Evolutionary conservation across 1,140 invertebrate genomes (phyloP), one percentile per base, ranked within the genome.

Genomic region (Lepidurus packardi): DNA sequence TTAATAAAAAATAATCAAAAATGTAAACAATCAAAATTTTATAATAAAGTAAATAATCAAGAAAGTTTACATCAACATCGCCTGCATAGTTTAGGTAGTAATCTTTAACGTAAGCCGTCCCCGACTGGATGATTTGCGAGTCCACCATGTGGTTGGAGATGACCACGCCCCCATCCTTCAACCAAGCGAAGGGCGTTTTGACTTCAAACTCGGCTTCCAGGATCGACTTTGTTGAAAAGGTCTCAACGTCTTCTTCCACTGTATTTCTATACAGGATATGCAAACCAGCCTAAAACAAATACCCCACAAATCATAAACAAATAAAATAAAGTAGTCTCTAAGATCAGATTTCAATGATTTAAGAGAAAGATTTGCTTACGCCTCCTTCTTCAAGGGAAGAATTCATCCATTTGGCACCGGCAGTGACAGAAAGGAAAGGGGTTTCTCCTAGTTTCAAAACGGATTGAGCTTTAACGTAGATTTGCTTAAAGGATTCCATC

Each of bases 401-500:
- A 11, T 43, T 42, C 34, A 13, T 78, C 78, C 78, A 78, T 75
- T 45, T 75, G 44, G 43, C 78, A 7, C 73, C 78, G 44, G 43
- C 65, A 44, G 65, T 25, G 8, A 75, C 65, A 24, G 73, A 41
- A 16, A 74, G 21, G n/a, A 44, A 25, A 1, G 43, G 41, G 13
- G 13, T 47, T 65, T 77, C 75, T 45, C 47, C 75, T 24, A 45
- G 21, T 42, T 77, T 77, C 13, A 45, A 24, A 13, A 65, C 9
- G 21, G 16, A 65, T 21, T 65, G 53, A 13, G 53, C 13, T 65
- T 65, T 65, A 65, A 65, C 21, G 1, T 65, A 16, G 8, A 65
- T 13, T 65, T 65, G 53, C 13, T 65, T 65, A 7, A 65, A 9
- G 53, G 53, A 13, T 65, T 65, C 53, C 16, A 65, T n/a, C 16